Conservation (phyloP, 1,140 invertebrate genomes). For the Polypedilum vanderplanki region DNA sequence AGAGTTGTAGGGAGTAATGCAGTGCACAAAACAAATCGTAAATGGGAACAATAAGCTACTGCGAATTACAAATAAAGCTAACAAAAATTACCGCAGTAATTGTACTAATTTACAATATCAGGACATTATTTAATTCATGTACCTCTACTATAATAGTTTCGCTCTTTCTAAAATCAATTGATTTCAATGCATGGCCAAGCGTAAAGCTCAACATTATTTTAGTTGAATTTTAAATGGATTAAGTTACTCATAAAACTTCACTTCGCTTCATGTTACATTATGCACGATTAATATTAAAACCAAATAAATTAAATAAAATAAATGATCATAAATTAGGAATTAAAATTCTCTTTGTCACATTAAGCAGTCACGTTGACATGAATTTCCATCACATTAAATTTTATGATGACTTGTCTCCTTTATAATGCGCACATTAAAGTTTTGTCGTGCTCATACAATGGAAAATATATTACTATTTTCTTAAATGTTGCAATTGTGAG, state of each 20-base stretch:
- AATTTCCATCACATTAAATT: slow-evolving; percentile 6
- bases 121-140: not conserved
- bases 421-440: not conserved
- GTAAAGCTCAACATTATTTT: not conserved
- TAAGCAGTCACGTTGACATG: slow-evolving; percentile 2
- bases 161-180: not conserved
- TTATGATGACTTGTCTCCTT: slow-evolving; percentile 5
- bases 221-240: not conserved
- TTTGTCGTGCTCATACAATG: not conserved
- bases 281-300: not conserved
- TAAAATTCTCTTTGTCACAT: slow-evolving; percentile 19
- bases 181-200: not conserved
- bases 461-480: not conserved
- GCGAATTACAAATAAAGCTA: not conserved
- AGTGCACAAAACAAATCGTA: not conserved
- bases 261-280: not conserved
- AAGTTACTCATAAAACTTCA: no score
- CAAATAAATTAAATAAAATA: not conserved
- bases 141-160: no score
- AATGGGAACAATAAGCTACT: not conserved
- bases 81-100: not conserved
- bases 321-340: not conserved
- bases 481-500: not conserved
- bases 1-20: not conserved
- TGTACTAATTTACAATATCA: not conserved